Conservation (phyloP, 2,113 vertebrate genomes). For the Alouatta palliata region DNA sequence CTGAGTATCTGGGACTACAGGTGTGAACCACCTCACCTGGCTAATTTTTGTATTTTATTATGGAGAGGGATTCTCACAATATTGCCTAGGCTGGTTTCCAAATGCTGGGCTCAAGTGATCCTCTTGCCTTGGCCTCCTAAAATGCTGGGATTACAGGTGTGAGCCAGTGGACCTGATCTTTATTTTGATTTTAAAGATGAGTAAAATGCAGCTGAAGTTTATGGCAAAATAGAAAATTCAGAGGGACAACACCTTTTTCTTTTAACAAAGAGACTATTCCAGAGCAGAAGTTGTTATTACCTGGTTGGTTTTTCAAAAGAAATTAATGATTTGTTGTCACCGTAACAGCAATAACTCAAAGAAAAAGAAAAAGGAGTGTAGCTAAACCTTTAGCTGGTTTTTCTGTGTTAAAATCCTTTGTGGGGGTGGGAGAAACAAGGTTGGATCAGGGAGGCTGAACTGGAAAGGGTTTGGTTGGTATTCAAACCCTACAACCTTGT, state of each 20-base stretch:
- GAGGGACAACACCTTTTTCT: background rate
- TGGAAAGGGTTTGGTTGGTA: background rate
- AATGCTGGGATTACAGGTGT: background rate
- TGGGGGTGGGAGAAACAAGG: background rate
- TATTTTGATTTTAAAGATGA: no score
- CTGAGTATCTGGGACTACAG: background rate
- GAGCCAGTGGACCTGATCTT: background rate
- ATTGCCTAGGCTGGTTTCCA: background rate
- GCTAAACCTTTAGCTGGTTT: background rate
- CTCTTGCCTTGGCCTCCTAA: background rate
- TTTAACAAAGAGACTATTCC: conserved; percentile 3
- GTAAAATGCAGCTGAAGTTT: no score
- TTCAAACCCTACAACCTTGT: background rate
- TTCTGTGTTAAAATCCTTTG: background rate
- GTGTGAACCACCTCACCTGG: background rate
- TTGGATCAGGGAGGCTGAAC: background rate
- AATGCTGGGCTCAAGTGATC: background rate
- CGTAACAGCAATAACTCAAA: background rate
- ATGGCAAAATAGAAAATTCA: background rate
- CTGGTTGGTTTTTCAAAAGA: background rate
- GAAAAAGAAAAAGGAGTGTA: background rate
- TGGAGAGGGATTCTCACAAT: background rate
- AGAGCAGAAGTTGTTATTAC: conserved; percentile 25
- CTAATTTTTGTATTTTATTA: background rate
- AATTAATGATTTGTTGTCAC: conserved; percentile 14